Evolutionary conservation across 1,140 invertebrate species (phyloP).

Genomic region (Heliothis subflexa): DNA sequence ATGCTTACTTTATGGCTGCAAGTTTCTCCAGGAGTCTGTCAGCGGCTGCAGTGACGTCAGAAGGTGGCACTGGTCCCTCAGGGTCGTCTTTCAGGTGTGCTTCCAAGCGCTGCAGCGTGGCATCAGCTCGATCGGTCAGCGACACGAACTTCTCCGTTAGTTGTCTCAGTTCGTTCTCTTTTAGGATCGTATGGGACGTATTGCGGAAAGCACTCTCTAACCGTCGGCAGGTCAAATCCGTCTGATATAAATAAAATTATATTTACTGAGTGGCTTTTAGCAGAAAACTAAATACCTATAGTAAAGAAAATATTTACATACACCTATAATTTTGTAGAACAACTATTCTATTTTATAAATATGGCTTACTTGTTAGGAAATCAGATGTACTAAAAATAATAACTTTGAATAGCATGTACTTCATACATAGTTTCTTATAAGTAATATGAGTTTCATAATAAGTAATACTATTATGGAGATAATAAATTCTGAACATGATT

Average conservation of each 20-base stretch:
- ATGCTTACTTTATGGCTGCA: constrained; percentile 72
- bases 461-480: neutral
- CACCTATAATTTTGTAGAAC: no score
- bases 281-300: no score
- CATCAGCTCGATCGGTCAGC: constrained; percentile 78
- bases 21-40: constrained; percentile 72
- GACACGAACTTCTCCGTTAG: constrained; percentile 82
- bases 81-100: constrained; percentile 60
- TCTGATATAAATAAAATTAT: constrained; percentile 51
- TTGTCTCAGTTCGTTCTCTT: constrained; percentile 76
- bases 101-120: constrained; percentile 74
- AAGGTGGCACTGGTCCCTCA: constrained; percentile 57
- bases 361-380: no score
- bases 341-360: no score
- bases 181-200: constrained; percentile 65
- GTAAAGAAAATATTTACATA: no score
- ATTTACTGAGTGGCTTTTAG: no score
- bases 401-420: no score
- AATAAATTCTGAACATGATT: neutral
- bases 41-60: constrained; percentile 72
- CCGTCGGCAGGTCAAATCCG: constrained; percentile 71
- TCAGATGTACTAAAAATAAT: no score
- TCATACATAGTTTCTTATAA: no score
- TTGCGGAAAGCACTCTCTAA: constrained; percentile 75
- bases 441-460: neutral